Percentiles rank a stretch among this genome's conserved stretches.
Evolutionary conservation across 2,113 vertebrate genomes (phyloP).

Genomic region (Camelus bactrianus): DNA sequence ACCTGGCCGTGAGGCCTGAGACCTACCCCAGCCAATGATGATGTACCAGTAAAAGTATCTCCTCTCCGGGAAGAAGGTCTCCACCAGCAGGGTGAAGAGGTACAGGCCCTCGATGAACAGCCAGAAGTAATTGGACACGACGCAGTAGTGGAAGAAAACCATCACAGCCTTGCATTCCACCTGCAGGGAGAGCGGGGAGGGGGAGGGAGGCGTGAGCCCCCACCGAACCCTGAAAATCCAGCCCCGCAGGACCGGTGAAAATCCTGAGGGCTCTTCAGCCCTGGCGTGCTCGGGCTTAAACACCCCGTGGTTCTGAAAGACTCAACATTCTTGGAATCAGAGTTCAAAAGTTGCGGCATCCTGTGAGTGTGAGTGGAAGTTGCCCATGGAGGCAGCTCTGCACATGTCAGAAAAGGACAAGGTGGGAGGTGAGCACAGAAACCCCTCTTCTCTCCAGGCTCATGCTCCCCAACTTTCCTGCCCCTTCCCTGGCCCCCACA

Average conservation of each 20-base stretch:
- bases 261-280: background rate
- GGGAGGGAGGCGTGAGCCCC: accelerated
- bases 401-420: background rate
- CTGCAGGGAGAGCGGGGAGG: slow-evolving; percentile 79
- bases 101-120: slow-evolving; percentile 98
- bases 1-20: background rate
- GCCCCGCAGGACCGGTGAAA: background rate
- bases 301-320: too few species aligned
- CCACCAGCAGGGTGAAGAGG: slow-evolving; percentile 97
- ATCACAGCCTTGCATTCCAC: slow-evolving; percentile 98
- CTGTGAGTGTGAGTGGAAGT: background rate
- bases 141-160: slow-evolving; percentile 99
- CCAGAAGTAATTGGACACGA: slow-evolving; percentile 99
- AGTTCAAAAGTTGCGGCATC: background rate
- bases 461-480: background rate
- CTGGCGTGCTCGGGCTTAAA: background rate
- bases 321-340: background rate
- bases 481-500: background rate
- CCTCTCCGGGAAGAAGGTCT: slow-evolving; percentile 98
- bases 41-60: slow-evolving; percentile 99
- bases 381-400: background rate
- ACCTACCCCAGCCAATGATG: slow-evolving; percentile 93
- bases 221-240: background rate
- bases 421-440: background rate
- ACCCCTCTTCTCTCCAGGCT: background rate